Base-by-base conservation (phyloP, 1,140 invertebrate genomes). In the Listronotus oregonensis region DNA sequence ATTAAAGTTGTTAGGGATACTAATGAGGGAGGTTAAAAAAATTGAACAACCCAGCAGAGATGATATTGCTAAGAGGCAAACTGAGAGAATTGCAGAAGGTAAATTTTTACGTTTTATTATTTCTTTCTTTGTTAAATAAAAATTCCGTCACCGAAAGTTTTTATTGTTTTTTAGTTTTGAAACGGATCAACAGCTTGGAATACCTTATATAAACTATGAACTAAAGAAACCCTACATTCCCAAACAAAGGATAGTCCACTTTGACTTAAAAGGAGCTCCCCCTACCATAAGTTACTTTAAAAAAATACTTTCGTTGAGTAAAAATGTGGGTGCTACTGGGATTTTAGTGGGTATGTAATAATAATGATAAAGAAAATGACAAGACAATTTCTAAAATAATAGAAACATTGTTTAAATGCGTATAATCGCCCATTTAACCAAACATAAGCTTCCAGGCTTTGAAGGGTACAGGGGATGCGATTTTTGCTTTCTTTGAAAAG, bases 241-340 rank as follows among this genome's bases (percentile, higher is more conserved):
- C 0, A 67, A 76, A 4, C 78, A 82, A 55, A 77, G 83, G n/a
- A 71, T 87, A 8, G 87, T 97, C 0, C 95, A 97, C 79, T 79
- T 97, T 1, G 95, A 97, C 81, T 81, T 97, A 3, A 97, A 97
- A 79, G 95, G 95, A 12, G 93, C 92, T 0, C 92, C 95, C 3
- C 91, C 92, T 0, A 89, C 86, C 67, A 72, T 93, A 0, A 74
- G 76, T n/a, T 91, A 88, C 77, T 85, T 93, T 37, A 86, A 86
- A 71, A n/a, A 89, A 54, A 67, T 96, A 0, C 85, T 97, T 50
- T 87, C 88, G 3, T 80, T 94, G 59, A 74, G 97, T 0, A 88
- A 87, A 71, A 83, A 84, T 47, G 77, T 93, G 71, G 94, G 90
- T 15, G 93, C 92, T 0, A 98, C 92, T 46, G 95, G 94, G 1